Evolutionary conservation across 2,888 invertebrate genomes (phyloP), one percentile per base, ranked within the genome.

Genomic region (Yponomeuta sedellus): DNA sequence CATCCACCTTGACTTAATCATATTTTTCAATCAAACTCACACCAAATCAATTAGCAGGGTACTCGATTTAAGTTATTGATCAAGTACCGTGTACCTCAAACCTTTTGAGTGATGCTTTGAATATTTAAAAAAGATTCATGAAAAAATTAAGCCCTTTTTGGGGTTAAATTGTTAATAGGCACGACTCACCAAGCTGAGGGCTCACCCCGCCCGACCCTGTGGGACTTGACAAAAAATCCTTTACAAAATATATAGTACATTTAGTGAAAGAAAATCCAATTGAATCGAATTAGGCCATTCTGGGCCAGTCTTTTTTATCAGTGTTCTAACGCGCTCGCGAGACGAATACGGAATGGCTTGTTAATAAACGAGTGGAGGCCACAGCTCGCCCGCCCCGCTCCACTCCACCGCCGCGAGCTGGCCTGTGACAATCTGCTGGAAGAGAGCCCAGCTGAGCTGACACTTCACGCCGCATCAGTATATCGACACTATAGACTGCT

Each of bases 241-340:
- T 52, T 52, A 52, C 44, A 52, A 52, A 52, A 16, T 16, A 16
- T 52, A 52, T 16, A 34, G 34, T 34, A 52, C 44, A 52, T 52
- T 1, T 52, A 52, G 44, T 52, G 44, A 52, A 52, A 52, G 44
- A 52, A 52, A 16, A 52, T 52, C 44, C 12, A 52, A 52, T 52
- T 52, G 44, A 52, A 52, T 52, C 12, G 44, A 16, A 52, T 52
- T 52, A 52, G 44, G 44, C 44, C 44, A 52, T 10, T 52, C 44
- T 52, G 44, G 44, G 44, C 16, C 44, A 52, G 44, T 52, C 44
- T 52, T 52, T 52, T 52, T 52, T 52, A 52, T 52, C 44, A 16
- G 44, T 52, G 44, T 52, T 52, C 44, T 52, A 52, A 16, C 44
- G 44, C 44, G 44, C 44, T 52, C 44, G 44, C 44, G 44, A 52